These are phyloP conservation scores for Drosophila lacteicornis DNA, from an alignment of 1,140 invertebrate species.

Conservation along the genomic window DNA sequence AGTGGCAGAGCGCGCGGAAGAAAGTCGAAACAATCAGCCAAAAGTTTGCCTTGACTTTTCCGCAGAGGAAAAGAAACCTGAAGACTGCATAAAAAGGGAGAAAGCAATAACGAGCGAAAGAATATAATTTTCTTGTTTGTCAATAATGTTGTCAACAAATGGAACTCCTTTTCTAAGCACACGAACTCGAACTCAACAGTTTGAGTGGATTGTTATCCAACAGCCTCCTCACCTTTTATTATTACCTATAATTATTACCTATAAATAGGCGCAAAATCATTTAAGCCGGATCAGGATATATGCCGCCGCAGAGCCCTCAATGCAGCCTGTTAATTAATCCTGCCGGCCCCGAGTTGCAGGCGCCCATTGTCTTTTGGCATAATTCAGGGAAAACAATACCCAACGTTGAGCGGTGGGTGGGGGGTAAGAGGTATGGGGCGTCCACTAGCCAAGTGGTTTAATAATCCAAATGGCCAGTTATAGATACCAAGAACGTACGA, in stretches of 20 bases:
- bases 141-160: constrained; percentile 7
- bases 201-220: no score
- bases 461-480: neutral
- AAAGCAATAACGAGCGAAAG: constrained; percentile 12
- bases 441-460: neutral
- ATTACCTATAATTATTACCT: neutral
- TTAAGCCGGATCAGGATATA: no score
- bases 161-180: neutral
- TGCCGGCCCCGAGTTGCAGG: neutral
- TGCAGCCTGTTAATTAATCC: constrained; percentile 1
- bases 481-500: neutral
- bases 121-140: constrained; percentile 27
- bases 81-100: constrained; percentile 6
- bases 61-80: constrained; percentile 6
- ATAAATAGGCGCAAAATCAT: neutral
- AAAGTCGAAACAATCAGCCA: constrained; percentile 60
- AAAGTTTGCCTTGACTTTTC: constrained; percentile 53
- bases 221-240: neutral
- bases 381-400: neutral
- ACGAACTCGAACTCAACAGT: no score
- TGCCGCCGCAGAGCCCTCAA: no score
- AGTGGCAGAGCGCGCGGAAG: neutral
- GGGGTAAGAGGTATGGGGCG: no score
- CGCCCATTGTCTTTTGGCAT: neutral
- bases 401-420: no score